A percentile compares a stretch with the other conserved stretches of the same genome.
Conservation (phyloP, 2,888 invertebrate species). For the Troilus luridus region DNA sequence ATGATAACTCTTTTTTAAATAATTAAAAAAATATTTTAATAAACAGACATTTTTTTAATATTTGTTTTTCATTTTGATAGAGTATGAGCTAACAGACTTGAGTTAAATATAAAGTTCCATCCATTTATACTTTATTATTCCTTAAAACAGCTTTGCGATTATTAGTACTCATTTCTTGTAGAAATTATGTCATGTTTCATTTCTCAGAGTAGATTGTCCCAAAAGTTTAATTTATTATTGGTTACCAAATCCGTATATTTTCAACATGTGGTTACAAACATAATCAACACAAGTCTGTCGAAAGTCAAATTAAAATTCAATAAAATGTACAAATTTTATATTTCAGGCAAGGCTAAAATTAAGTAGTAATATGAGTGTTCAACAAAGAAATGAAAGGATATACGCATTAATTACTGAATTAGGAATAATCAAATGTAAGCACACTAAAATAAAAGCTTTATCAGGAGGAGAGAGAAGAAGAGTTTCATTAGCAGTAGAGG, state of each 20-base stretch:
- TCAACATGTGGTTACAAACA: no score
- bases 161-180: no score
- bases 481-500: slow-evolving; percentile 89
- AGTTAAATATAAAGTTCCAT: no score
- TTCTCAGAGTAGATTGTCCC: no score
- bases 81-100: no score
- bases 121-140: no score
- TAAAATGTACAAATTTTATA: not conserved
- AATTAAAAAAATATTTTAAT: not conserved
- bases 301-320: not conserved
- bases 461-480: slow-evolving; percentile 93
- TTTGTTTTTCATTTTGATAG: not conserved
- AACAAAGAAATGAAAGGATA: slow-evolving; percentile 70
- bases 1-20: slow-evolving; percentile 66
- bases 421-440: slow-evolving; percentile 79
- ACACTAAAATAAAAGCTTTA: slow-evolving; percentile 81
- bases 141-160: no score
- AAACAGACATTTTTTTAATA: not conserved
- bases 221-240: no score
- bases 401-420: slow-evolving; percentile 75
- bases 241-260: no score
- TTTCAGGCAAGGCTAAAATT: slow-evolving; percentile 82
- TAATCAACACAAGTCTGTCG: no score
- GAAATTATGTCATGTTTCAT: no score
- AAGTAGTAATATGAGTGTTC: slow-evolving; percentile 72